Evolutionary conservation across 2,888 invertebrate genomes (phyloP).

Genomic region (Dexiosoma caninum): DNA sequence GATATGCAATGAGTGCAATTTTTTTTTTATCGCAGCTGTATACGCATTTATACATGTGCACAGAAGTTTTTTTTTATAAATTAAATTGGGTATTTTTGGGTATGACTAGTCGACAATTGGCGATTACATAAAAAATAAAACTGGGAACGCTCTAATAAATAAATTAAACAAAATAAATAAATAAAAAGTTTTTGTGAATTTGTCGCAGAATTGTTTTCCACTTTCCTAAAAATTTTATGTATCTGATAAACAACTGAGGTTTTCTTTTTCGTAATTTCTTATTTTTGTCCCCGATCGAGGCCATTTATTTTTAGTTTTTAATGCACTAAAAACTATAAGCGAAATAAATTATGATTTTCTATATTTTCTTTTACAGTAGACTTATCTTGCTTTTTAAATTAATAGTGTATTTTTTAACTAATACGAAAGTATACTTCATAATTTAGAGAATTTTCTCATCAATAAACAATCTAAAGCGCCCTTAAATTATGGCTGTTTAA

Average conservation of each 20-base stretch:
- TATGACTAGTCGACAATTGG: no score
- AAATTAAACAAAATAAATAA: no score
- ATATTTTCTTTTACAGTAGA: neutral
- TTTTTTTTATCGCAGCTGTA: no score
- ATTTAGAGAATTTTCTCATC: neutral
- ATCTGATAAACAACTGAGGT: no score
- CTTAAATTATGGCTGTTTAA: neutral
- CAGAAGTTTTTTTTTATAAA: no score
- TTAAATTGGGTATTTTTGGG: no score
- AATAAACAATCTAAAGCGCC: neutral
- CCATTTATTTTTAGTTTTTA: slow-evolving; percentile 50
- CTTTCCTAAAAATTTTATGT: neutral
- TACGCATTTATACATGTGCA: no score
- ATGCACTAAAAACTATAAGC: neutral
- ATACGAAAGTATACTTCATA: slow-evolving; percentile 9
- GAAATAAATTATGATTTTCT: neutral
- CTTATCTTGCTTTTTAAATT: neutral
- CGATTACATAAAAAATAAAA: no score
- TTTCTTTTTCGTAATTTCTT: slow-evolving; percentile 12
- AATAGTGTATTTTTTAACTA: neutral
- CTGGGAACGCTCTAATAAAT: no score
- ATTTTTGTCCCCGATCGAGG: slow-evolving; percentile 55
- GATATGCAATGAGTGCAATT: no score
- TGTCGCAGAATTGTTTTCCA: slow-evolving; percentile 27
- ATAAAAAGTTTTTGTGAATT: slow-evolving; percentile 5